Evolutionary conservation across 2,888 invertebrate species (phyloP).

Genomic region (Zaprionus obscuricornis): DNA sequence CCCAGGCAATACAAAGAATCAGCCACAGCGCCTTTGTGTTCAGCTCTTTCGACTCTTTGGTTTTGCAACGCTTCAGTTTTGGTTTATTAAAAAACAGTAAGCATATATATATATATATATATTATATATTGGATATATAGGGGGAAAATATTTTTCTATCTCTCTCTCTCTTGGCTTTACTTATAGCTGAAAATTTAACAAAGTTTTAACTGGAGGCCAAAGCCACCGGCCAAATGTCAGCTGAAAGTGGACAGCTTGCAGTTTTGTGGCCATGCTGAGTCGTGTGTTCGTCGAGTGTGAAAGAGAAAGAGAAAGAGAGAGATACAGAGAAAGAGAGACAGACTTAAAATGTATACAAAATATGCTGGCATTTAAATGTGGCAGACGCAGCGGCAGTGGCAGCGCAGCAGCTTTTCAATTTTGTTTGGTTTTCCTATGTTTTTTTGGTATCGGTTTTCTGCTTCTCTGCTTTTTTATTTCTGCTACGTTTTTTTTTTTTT

Average conservation of each 20-base stretch:
- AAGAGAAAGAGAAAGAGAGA: too few relatives aligned
- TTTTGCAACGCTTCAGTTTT: constrained; percentile 10
- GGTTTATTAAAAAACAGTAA: constrained; percentile 57
- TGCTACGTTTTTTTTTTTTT: constrained; percentile 14
- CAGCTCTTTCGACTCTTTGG: too few relatives aligned
- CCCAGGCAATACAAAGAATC: constrained; percentile 32
- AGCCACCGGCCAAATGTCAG: constrained; percentile 65
- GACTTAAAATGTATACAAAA: constrained; percentile 13
- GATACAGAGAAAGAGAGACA: too few relatives aligned
- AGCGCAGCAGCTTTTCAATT: constrained; percentile 27
- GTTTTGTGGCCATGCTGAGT: constrained; percentile 12
- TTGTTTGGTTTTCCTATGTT: constrained; percentile 5
- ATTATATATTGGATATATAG: constrained; percentile 10
- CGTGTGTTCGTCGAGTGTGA: neutral
- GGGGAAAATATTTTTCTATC: too few relatives aligned
- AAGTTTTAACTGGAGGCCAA: constrained; percentile 42
- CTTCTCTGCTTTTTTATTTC: neutral
- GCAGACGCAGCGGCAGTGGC: too few relatives aligned
- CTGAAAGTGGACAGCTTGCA: constrained; percentile 55
- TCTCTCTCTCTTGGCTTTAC: constrained; percentile 24
- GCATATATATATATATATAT: neutral
- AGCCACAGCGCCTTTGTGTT: constrained; percentile 37
- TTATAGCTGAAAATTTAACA: constrained; percentile 46
- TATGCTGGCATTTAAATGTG: constrained; percentile 33
- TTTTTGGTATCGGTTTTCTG: neutral